Conservation (phyloP, 1,140 invertebrate species). For the Meloidogyne chitwoodi region DNA sequence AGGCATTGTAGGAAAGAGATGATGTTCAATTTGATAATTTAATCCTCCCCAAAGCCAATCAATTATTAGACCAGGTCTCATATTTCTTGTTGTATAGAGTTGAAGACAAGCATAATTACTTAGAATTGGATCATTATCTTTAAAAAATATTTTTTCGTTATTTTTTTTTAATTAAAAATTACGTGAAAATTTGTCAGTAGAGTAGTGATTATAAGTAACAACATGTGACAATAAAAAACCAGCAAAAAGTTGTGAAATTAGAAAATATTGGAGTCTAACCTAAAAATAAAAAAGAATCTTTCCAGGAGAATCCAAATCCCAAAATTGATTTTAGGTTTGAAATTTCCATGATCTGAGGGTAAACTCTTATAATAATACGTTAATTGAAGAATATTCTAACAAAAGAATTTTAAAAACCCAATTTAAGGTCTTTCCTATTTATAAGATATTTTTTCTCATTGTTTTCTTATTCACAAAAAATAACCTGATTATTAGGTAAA, state of each 20-base stretch:
- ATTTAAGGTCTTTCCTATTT: too few relatives aligned
- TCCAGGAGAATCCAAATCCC: too few relatives aligned
- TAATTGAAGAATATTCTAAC: too few relatives aligned
- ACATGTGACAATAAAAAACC: constrained; percentile 58
- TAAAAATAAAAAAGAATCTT: constrained; percentile 11
- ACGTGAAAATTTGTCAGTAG: constrained; percentile 55
- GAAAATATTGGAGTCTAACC: constrained; percentile 41
- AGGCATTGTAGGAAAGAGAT: constrained; percentile 60
- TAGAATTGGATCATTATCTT: constrained; percentile 51
- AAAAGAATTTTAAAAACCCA: neutral
- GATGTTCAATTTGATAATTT: constrained; percentile 61
- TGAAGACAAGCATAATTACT: constrained; percentile 58
- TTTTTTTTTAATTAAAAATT: constrained; percentile 7
- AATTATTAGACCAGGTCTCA: constrained; percentile 55
- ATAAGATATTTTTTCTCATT: neutral
- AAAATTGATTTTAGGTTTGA: too few relatives aligned
- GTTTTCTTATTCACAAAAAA: neutral
- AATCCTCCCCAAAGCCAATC: constrained; percentile 61
- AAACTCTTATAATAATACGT: too few relatives aligned
- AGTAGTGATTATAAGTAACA: constrained; percentile 59
- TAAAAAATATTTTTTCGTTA: neutral
- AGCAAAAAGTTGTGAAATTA: constrained; percentile 50
- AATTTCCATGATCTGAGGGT: too few relatives aligned
- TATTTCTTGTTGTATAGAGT: constrained; percentile 60
- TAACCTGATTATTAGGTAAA: constrained; percentile 46